Percentiles rank a stretch among this genome's conserved stretches.
These are phyloP conservation scores for Otocyon megalotis DNA, from an alignment of 2,113 vertebrate species.

Conservation along the genomic window DNA sequence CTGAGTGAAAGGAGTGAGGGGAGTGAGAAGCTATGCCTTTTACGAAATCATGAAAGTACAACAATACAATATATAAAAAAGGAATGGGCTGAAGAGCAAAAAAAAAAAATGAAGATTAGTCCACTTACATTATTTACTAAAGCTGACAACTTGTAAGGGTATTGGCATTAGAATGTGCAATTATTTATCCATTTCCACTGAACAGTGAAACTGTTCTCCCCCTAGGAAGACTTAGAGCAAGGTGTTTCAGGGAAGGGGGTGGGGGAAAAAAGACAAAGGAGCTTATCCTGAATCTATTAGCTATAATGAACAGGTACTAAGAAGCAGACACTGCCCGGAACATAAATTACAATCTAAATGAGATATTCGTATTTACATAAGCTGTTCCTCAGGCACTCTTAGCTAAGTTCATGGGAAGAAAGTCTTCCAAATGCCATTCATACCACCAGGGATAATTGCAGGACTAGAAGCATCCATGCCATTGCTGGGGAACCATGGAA, in stretches of 20 bases:
- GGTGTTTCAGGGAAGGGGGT: background rate
- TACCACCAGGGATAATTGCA: conserved; percentile 55
- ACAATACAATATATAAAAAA: conserved; percentile 62
- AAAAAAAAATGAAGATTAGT: conserved; percentile 53
- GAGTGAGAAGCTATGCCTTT: conserved; percentile 3
- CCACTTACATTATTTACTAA: conserved; percentile 51
- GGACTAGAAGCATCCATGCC: conserved; percentile 49
- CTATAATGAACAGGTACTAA: conserved; percentile 72
- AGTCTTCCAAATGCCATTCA: conserved; percentile 71
- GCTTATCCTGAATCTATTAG: conserved; percentile 5
- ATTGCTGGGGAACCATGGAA: background rate
- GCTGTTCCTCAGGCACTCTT: conserved; percentile 53
- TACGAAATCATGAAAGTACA: conserved; percentile 65
- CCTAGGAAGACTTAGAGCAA: conserved; percentile 60
- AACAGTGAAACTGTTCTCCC: conserved; percentile 22
- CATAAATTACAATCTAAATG: conserved; percentile 74
- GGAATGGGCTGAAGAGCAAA: conserved; percentile 43
- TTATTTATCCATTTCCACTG: conserved; percentile 65
- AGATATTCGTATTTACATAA: conserved; percentile 62
- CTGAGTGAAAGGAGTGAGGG: background rate
- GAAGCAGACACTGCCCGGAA: conserved; percentile 48
- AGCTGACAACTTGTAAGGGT: conserved; percentile 68
- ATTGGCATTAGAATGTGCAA: conserved; percentile 55
- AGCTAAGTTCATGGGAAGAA: conserved; percentile 1
- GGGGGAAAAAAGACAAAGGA: background rate